Evolutionary conservation across 1,140 invertebrate species (phyloP).

Genomic region (Pseudobourletiella spinata): DNA sequence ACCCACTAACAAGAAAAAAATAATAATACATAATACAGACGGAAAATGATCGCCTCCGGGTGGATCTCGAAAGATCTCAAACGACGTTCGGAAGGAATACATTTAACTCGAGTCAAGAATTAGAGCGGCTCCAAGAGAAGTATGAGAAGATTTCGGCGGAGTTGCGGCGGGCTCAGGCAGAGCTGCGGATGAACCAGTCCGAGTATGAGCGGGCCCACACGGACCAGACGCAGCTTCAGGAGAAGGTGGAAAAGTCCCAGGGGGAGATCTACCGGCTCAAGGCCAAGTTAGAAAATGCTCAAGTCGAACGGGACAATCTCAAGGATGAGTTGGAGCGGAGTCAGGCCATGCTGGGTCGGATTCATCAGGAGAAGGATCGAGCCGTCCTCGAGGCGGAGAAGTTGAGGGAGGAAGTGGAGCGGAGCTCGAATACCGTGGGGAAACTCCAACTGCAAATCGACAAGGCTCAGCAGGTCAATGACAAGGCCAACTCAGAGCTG

Average conservation of each 20-base stretch:
- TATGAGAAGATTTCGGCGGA: constrained; percentile 76
- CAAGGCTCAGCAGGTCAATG: constrained; percentile 22
- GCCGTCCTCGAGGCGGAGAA: constrained; percentile 76
- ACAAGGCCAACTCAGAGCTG: constrained; percentile 22
- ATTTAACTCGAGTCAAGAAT: constrained; percentile 60
- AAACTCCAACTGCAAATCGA: constrained; percentile 67
- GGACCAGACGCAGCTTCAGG: constrained; percentile 74
- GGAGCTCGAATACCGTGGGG: constrained; percentile 74
- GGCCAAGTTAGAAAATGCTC: constrained; percentile 85
- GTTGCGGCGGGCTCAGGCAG: constrained; percentile 62
- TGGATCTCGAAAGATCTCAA: constrained; percentile 74
- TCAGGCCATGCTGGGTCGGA: constrained; percentile 60
- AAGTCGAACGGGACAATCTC: constrained; percentile 82
- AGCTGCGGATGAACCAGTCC: constrained; percentile 69
- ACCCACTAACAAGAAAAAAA: background rate
- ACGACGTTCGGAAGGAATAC: constrained; percentile 67
- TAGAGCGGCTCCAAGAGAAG: constrained; percentile 74
- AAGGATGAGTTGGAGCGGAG: constrained; percentile 80
- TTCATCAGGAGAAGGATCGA: constrained; percentile 80
- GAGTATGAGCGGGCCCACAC: constrained; percentile 75
- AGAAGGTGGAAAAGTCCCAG: constrained; percentile 86
- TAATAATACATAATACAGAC: constrained; percentile 10
- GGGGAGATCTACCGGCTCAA: constrained; percentile 88
- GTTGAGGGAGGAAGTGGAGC: constrained; percentile 77
- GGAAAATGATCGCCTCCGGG: constrained; percentile 51